Base-by-base conservation (phyloP, 2,113 vertebrate species). In the Fregata magnificens region DNA sequence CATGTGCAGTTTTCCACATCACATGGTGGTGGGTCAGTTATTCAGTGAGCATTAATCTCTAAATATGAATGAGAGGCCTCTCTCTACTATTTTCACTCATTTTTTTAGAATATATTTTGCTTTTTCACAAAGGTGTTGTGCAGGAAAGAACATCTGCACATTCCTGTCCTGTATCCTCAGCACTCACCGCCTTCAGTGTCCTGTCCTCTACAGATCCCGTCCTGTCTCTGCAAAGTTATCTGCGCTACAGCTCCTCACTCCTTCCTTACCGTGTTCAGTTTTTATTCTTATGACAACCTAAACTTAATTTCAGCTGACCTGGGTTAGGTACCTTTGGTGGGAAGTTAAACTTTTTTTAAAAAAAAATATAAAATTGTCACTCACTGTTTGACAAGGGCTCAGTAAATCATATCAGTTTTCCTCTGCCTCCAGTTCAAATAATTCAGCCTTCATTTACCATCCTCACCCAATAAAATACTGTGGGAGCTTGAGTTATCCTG, bases 11-110 rank as follows among this genome's bases (percentile, higher is more conserved):
- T 91, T 93, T 93, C 53, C 11, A 31, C 8, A 34, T 52, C 10
- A 11, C 0, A 0, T n/a, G 22, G 17, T 4, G 0, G 2, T 63
- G 26, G 31, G 15, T 67, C 40, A 62, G 38, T 79, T 63, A 55
- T 7, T 71, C 50, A 31, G 19, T 36, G 47, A 69, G 9, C 16
- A 49, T 52, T 82, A 32, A 7, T 77, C 20, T 86, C 22, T 71
- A 58, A 62, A 36, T 47, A 65, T 28, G 38, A 78, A 34, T 63
- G 9, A 80, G 28, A 66, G 4, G 10, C 10, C 4, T 67, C 8
- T 47, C 18, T 76, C 28, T 61, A 13, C 11, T 47, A 4, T 38
- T 86, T 86, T 58, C 3, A 14, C 9, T 62, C 11, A 16, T 53
- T 20, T 67, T 53, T 38, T 52, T 24, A 8, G 34, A 53, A 61